Base-by-base conservation (phyloP, 2,797 vertebrate species). In the Falco concolor region DNA sequence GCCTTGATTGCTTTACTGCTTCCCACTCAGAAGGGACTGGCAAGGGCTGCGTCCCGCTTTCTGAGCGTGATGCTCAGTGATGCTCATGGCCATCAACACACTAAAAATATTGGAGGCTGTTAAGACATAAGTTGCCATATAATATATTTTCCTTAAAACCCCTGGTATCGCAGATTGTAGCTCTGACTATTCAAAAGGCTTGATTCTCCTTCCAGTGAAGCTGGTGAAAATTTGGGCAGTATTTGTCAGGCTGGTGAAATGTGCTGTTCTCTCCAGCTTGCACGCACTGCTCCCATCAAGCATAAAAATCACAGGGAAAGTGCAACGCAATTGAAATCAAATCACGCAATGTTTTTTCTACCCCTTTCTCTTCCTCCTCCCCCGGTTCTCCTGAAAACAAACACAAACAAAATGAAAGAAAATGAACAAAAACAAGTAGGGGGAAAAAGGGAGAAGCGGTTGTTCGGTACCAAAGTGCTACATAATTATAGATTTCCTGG, bases 381-480 rank as follows among this genome's bases (percentile, higher is more conserved):
- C 49, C 78, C 49, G 1, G 23, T 82, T 92, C 75, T 92, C 68
- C 61, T 70, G 92, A 96, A 97, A 95, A 92, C 82, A 96, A 96
- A 94, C 89, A 95, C 87, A 93, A 89, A 54, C 75, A 83, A 91
- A 90, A 67, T 34, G 83, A 87, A 85, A 77, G 68, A 77, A 93
- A 89, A 84, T 13, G 24, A 79, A 85, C 13, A 77, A 85, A 95
- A 96, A 76, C 87, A 90, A 85, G 68, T 47, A 19, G 38, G 53
- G 28, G 3, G 2, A 42, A 25, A 72, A 81, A 76, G 24, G n/a
- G n/a, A 84, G 64, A 89, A 68, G 61, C 6, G 34, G 13, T 38
- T 89, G 27, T 65, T 94, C 40, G 38, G 44, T 77, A 54, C 44
- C 3, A 1, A 83, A 73, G 47, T 40, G 40, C 49, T 85, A 30